These are phyloP conservation scores for Perccottus glenii DNA, from an alignment of 2,113 vertebrate species.

Conservation along the genomic window DNA sequence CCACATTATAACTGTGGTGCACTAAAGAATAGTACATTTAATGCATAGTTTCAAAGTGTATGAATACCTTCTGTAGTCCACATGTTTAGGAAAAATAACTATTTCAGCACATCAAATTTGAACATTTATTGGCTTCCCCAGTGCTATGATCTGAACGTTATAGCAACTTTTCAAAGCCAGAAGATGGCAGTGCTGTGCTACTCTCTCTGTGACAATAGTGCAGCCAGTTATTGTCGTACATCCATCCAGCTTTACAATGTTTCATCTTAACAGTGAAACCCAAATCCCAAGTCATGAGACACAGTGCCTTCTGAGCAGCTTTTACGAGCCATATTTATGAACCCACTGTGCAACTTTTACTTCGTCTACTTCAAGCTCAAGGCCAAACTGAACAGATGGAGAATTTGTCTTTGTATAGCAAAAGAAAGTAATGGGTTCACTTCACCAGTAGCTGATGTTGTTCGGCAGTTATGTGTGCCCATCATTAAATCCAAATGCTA, in stretches of 20 bases:
- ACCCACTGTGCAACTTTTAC: too few relatives aligned
- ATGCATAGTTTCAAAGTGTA: too few relatives aligned
- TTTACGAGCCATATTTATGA: neutral
- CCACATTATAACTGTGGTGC: too few relatives aligned
- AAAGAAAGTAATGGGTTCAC: neutral
- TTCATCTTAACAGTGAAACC: neutral
- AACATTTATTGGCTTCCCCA: too few relatives aligned
- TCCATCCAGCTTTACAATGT: neutral
- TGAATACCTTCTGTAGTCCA: too few relatives aligned
- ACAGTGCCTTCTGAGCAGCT: neutral
- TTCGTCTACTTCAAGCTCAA: too few relatives aligned
- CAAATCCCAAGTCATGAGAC: neutral
- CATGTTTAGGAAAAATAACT: too few relatives aligned
- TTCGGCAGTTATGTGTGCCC: neutral
- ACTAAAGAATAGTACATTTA: too few relatives aligned
- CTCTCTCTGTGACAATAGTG: neutral
- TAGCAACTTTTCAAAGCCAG: constrained; percentile 36
- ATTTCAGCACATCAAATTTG: too few relatives aligned
- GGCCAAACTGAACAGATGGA: neutral
- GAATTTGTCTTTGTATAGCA: neutral
- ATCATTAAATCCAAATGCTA: constrained; percentile 35
- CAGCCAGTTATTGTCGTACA: neutral
- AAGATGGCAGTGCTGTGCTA: constrained; percentile 76
- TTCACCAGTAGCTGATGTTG: constrained; percentile 9
- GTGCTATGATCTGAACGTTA: too few relatives aligned